Percentiles rank a stretch among this genome's conserved stretches.
phyloP scores from a whole-genome alignment of 2,888 invertebrate genomes.

The Mesorhabditis belari region DNA sequence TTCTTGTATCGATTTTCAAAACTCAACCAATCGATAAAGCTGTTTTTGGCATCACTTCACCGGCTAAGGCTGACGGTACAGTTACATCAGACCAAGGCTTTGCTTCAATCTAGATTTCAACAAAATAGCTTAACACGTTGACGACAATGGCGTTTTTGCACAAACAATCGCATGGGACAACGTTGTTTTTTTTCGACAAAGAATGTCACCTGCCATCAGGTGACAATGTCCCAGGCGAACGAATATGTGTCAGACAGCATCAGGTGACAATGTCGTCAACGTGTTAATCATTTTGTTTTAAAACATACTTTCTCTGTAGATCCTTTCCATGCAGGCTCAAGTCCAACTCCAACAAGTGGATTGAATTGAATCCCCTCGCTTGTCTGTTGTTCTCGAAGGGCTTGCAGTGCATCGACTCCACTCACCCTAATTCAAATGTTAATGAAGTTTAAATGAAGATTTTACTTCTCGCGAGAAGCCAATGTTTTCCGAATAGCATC shows the following conservation, averaged over 20 bases:
- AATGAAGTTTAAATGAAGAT: background rate
- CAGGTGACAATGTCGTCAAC: no score
- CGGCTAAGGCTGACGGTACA: background rate
- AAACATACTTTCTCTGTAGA: background rate
- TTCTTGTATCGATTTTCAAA: no score
- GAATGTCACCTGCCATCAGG: no score
- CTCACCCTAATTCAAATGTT: background rate
- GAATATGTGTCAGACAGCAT: no score
- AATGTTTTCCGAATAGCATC: background rate
- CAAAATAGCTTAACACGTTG: no score
- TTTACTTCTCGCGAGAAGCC: background rate
- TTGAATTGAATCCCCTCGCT: background rate
- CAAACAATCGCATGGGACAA: no score
- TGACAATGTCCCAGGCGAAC: no score
- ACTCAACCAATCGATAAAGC: background rate
- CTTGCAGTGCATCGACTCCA: background rate
- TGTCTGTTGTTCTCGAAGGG: background rate
- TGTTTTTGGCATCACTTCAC: background rate
- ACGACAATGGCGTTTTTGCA: no score
- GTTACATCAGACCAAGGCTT: background rate
- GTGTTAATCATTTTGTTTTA: background rate
- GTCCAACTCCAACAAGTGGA: background rate
- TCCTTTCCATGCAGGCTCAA: background rate
- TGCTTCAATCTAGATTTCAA: background rate
- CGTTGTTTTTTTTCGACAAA: no score